Base-by-base conservation (phyloP, 2,797 vertebrate species). In the Artibeus lituratus region DNA sequence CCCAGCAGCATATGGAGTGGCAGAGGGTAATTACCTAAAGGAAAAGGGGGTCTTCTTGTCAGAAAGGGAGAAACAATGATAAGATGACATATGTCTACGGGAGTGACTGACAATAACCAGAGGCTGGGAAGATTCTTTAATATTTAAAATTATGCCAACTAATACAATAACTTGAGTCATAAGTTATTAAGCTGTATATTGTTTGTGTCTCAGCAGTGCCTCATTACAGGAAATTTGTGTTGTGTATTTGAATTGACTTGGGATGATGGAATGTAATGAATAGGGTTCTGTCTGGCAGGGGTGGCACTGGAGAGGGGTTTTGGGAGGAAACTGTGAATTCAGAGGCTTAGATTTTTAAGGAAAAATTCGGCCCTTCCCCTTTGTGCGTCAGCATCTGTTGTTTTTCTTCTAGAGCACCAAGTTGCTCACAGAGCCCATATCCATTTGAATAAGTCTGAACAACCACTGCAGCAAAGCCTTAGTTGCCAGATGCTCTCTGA, bases 71-170 rank as follows among this genome's bases (percentile, higher is more conserved):
- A 93, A 96, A 91, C 53, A 77, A 5, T 84, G 91, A 89, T 95
- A 93, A 96, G 51, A 78, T 93, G 95, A 97, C 92, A 95, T 88
- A 65, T 94, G 88, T 94, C 92, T 96, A 44, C 69, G 0, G 0
- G 39, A 53, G 67, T 95, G 92, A 96, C 87, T 96, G 96, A 91
- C 95, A 96, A 77, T 84, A 96, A 96, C 86, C 83, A 96, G 94
- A 72, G 94, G 59, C 92, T 70, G 72, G 88, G 53, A 91, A 89
- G 90, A 70, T 78, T 87, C 16, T 91, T 94, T 92, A 96, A 94
- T 97, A 96, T 96, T 93, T 96, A 90, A 96, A 97, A 85, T 92
- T 97, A 95, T 91, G 96, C 83, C 95, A 93, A 87, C 83, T 80
- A 84, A 90, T 82, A 62, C 90, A 94, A 59, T 92, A 90, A 96